Conservation (phyloP, 2,888 invertebrate genomes). For the Yponomeuta plumbellus region DNA sequence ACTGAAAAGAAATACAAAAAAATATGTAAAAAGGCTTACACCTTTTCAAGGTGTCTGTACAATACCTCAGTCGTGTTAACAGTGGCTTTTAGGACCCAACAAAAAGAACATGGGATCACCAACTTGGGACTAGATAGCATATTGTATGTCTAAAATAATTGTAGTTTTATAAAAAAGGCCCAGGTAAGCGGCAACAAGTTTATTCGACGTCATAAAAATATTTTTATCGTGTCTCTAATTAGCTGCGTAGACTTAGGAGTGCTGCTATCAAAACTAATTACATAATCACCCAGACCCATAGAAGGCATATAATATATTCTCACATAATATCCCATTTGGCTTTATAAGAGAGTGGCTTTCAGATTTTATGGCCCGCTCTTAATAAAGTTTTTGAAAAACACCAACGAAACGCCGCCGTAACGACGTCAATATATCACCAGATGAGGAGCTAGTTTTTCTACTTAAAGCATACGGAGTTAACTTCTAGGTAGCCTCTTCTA, state of each 20-base stretch:
- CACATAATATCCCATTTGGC: not conserved
- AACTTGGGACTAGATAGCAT: too few relatives aligned
- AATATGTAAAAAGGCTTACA: too few relatives aligned
- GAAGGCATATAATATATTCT: not conserved
- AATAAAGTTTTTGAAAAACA: conserved; percentile 11
- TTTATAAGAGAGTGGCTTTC: not conserved
- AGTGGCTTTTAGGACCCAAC: too few relatives aligned
- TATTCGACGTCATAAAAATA: not conserved
- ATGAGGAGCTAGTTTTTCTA: not conserved
- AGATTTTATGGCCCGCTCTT: not conserved
- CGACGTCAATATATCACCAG: conserved; percentile 16
- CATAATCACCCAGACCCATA: not conserved
- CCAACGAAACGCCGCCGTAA: conserved; percentile 1
- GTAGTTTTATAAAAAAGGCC: too few relatives aligned
- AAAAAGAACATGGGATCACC: too few relatives aligned
- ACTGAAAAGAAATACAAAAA: too few relatives aligned
- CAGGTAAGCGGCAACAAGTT: not conserved
- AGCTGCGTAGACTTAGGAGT: not conserved
- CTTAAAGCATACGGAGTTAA: conserved; percentile 1
- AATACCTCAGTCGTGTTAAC: too few relatives aligned
- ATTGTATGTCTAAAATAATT: too few relatives aligned
- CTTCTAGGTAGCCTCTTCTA: conserved; percentile 2
- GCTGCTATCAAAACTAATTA: not conserved
- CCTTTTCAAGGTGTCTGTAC: too few relatives aligned
- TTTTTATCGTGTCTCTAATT: not conserved